Evolutionary conservation across 2,797 vertebrate genomes (phyloP), one percentile per base, ranked within the genome.

Genomic region (Poeciliopsis infans): DNA sequence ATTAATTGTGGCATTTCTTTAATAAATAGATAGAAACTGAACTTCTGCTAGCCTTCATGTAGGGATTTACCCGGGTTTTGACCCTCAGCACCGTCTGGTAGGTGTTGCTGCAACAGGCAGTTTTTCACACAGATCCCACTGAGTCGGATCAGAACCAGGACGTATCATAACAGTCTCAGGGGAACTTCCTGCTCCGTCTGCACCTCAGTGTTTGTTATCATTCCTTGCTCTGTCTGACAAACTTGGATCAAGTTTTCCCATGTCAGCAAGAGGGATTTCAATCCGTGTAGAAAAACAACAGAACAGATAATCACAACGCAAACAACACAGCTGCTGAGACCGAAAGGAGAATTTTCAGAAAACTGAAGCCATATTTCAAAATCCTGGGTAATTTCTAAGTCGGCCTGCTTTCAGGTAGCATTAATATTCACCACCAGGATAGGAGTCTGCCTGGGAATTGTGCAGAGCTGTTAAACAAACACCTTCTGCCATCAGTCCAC

Each of bases 101-200:
- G 64, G 59, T 5, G 25, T 57, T 46, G 33, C 20, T 13, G 49
- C 18, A 43, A 64, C 25, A 74, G 28, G 0, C 7, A 76, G 28
- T 0, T 8, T 61, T n/a, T 69, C 20, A 31, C 70, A 23, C 15
- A 12, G 41, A 12, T 68, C 66, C 47, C 13, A 47, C 45, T 4
- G 51, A 46, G 77, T 13, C 43, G 57, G 74, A 79, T 53, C 25
- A 13, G 12, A 79, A 66, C 12, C n/a, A 59, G 57, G 79, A 46
- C 51, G 66, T 77, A n/a, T 88, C 59, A 85, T 18, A n/a, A 10
- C 39, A 66, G 57, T 57, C 79, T 7, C 85, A 82, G 74, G 82
- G 64, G 69, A 68, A 16, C 73, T 71, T 82, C 59, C 46, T 76
- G 43, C 79, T 81, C 86, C 55, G 4, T 20, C 73, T 66, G 74